These are phyloP conservation scores for Achatina immaculata DNA, from an alignment of 1,140 invertebrate species.

Conservation along the genomic window DNA sequence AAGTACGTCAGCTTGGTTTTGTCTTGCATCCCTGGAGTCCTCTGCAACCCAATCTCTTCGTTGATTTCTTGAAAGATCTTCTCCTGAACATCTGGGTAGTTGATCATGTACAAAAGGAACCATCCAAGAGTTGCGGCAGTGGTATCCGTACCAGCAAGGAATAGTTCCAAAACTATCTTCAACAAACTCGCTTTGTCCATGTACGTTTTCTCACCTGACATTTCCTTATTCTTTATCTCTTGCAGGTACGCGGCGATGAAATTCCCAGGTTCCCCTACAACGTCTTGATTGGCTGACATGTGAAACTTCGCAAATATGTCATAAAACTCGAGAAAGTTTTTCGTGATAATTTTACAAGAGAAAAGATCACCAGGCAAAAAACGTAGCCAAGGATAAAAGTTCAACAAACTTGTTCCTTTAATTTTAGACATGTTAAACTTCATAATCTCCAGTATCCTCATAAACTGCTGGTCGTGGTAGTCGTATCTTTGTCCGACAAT, in stretches of 20 bases:
- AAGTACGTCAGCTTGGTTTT: slow-evolving; percentile 43
- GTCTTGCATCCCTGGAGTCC: slow-evolving; percentile 41
- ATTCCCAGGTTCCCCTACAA: not conserved
- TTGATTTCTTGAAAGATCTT: slow-evolving; percentile 90
- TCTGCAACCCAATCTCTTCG: slow-evolving; percentile 32
- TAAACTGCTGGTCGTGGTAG: not conserved
- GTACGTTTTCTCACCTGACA: not conserved
- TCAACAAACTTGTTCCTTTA: slow-evolving; percentile 2
- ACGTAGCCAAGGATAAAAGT: slow-evolving; percentile 1
- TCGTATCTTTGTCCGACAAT: slow-evolving; percentile 3
- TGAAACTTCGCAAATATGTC: not conserved
- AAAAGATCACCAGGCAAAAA: slow-evolving; percentile 1
- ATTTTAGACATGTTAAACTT: not conserved
- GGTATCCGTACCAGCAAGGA: slow-evolving; percentile 92
- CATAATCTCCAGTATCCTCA: not conserved
- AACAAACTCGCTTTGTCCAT: slow-evolving; percentile 39
- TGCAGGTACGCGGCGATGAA: not conserved
- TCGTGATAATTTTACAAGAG: not conserved
- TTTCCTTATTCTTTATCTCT: not conserved
- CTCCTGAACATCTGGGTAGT: slow-evolving; percentile 80
- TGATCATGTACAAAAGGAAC: slow-evolving; percentile 86
- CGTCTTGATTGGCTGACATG: not conserved
- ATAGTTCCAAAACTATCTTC: slow-evolving; percentile 77
- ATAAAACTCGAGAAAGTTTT: not conserved
- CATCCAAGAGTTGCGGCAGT: slow-evolving; percentile 86